Base-by-base conservation (phyloP, 1,140 invertebrate species). In the Liolophura sinensis region DNA sequence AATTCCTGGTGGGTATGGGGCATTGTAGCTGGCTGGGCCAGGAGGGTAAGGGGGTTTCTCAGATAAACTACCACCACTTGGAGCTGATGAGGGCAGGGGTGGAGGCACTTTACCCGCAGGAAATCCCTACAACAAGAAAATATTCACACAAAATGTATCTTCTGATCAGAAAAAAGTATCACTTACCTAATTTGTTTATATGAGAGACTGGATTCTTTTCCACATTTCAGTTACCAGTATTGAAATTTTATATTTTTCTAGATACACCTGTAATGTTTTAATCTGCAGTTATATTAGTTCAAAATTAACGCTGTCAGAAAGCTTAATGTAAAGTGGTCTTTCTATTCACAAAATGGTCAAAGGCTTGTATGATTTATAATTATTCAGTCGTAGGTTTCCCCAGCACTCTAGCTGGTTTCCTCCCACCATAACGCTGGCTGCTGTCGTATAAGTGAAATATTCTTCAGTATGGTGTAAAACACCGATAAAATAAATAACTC, bases 21-120 rank as follows among this genome's bases (percentile, higher is more conserved):
- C 18, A 31, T 66, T 20, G 51, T 40, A 40, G 31, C 31, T 40
- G 31, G 31, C 12, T 56, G 25, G 67, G 62, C 54, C 63, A 58
- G 51, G 12, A 3, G 51, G 51, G 51, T 54, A 54, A 7, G 51
- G 51, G 7, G 51, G 22, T 54, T n/a, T 20, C 51, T 20, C 18
- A 3, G 18, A 58, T 56, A 55, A 7, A 27, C 47, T 27, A 27
- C 54, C 56, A n/a, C 40, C 56, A 9, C 40, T 55, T 1, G 66
- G 47, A 25, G 51, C 22, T 22, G 62, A 15, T 0, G 15, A 59
- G 31, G 65, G 58, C n/a, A 61, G 5, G 7, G 31, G 51, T 51
- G 65, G 58, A 5, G 65, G 59, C 3, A 40, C 31, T 9, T 40
- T 40, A 40, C 31, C 31, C 3, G 31, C 31, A 40, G 15, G 22